Evolutionary conservation across 2,888 invertebrate genomes (phyloP), one percentile per base, ranked within the genome.

Genomic region (Chrysodeixis includens): DNA sequence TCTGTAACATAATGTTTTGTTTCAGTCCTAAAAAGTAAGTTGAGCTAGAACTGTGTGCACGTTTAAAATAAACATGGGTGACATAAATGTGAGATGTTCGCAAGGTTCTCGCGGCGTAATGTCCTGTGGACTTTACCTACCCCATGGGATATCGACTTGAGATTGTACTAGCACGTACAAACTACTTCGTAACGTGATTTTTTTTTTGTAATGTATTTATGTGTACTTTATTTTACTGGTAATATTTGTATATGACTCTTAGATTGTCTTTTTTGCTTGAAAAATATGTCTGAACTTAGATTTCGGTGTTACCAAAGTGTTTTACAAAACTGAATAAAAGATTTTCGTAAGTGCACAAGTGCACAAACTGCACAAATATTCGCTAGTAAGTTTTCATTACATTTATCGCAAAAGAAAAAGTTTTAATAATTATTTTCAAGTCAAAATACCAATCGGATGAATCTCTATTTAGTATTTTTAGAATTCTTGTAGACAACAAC

Each of bases 61-160:
- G 46, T 18, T 20, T 49, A 49, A 49, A 49, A 49, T 49, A 49
- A 49, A 49, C 46, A 49, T 20, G 20, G 20, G 10, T 49, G 46
- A 20, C 3, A 18, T 18, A 49, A 49, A 49, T 10, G 46, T 18
- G 8, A 49, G 20, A 49, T 16, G 10, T 10, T 35, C 10, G 10
- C 10, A 20, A 20, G 46, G 46, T 18, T 49, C 46, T 46, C 16
- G 9, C 10, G 46, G 12, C 18, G 46, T 20, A 20, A 10, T 10
- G 20, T 49, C 20, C 20, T 49, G 46, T 10, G 20, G 46, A 49
- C 46, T 49, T 40, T n/a, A 40, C 46, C 46, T 49, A 49, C 18
- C 46, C 46, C 46, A 49, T 49, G 46, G 46, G 46, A 49, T 18
- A 20, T 20, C 9, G 20, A 10, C 10, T 16, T 9, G 46, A 49